These are phyloP conservation scores for Denticeps clupeoides DNA, from an alignment of 2,797 vertebrate genomes.

Conservation along the genomic window DNA sequence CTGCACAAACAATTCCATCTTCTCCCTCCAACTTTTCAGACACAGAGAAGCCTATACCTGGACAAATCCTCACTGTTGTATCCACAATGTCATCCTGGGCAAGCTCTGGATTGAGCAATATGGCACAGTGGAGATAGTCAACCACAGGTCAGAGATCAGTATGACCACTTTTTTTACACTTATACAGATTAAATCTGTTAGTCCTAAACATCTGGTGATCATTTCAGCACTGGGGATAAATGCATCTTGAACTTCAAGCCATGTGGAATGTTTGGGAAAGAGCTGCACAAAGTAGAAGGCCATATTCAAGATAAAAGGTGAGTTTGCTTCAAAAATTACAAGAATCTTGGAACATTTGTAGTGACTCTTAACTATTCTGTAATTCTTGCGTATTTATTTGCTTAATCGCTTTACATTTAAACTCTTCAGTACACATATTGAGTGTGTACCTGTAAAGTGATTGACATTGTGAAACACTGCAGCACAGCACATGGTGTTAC, in stretches of 20 bases:
- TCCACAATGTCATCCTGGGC: slow-evolving; percentile 93
- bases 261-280: slow-evolving; percentile 90
- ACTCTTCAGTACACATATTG: too few relatives aligned
- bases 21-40: too few relatives aligned
- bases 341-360: slow-evolving; percentile 2
- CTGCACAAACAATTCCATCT: too few relatives aligned
- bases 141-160: slow-evolving; percentile 75
- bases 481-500: too few relatives aligned
- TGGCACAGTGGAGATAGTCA: slow-evolving; percentile 82
- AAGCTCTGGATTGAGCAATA: slow-evolving; percentile 98
- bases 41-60: slow-evolving; percentile 89
- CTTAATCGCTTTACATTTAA: too few relatives aligned
- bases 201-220: background rate
- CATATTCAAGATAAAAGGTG: slow-evolving; percentile 89
- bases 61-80: slow-evolving; percentile 92
- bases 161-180: background rate
- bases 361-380: background rate
- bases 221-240: slow-evolving; percentile 81
- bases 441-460: too few relatives aligned
- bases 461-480: too few relatives aligned
- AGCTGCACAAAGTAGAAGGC: slow-evolving; percentile 91
- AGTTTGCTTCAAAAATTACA: slow-evolving; percentile 21
- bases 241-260: slow-evolving; percentile 87
- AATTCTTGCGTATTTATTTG: too few relatives aligned
- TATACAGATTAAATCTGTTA: too few relatives aligned